phyloP scores from a whole-genome alignment of 2,797 vertebrate species.

The Brachyrhaphis roseni region DNA sequence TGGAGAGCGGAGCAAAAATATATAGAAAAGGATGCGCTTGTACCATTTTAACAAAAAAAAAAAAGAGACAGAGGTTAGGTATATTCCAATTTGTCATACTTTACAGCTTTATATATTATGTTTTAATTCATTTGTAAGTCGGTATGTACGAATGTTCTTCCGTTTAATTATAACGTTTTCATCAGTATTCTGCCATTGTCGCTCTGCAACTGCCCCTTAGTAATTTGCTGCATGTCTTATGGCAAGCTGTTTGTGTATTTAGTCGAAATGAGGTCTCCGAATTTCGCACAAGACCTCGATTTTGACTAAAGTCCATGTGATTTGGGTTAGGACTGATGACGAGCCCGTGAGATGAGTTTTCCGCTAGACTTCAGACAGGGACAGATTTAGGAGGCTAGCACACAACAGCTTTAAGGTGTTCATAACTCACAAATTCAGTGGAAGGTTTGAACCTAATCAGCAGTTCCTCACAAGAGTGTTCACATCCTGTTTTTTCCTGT shows the following conservation, averaged over 20 bases:
- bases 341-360: not conserved
- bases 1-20: rapidly evolving
- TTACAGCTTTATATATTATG: not conserved
- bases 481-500: not conserved
- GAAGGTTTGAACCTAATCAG: not conserved
- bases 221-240: not conserved
- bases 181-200: not conserved
- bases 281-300: too few relatives aligned
- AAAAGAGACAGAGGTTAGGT: not conserved
- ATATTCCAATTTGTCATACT: too few relatives aligned
- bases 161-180: not conserved
- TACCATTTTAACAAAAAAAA: constrained; percentile 38
- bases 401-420: not conserved
- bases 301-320: not conserved
- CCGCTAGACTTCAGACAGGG: not conserved
- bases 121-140: not conserved
- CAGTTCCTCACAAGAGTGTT: not conserved
- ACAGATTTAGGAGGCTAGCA: not conserved
- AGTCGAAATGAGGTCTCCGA: too few relatives aligned
- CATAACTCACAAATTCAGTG: not conserved
- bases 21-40: not conserved
- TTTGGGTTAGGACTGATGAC: not conserved
- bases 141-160: not conserved
- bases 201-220: not conserved
- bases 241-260: not conserved